A percentile compares a stretch with the other conserved stretches of the same genome.
These are phyloP conservation scores for Trachymyrmex cornetzi DNA, from an alignment of 1,140 invertebrate genomes.

Conservation along the genomic window DNA sequence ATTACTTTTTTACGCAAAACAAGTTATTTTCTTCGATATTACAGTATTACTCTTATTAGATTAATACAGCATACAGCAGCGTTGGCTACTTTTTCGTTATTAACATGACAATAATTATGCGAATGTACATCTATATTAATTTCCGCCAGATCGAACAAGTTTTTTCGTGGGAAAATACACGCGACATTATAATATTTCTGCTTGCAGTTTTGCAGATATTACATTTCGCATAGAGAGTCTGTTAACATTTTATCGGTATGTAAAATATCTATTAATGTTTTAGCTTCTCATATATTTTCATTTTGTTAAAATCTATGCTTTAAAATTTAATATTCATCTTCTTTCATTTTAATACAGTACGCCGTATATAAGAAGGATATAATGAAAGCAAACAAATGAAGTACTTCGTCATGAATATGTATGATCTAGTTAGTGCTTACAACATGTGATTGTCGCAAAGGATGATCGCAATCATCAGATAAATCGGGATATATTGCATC, in stretches of 20 bases:
- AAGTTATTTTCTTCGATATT: conserved; percentile 40
- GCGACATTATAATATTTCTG: conserved; percentile 2
- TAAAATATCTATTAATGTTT: conserved; percentile 20
- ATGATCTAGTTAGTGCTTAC: conserved; percentile 50
- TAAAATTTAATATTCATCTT: conserved; percentile 5
- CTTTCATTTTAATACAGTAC: not conserved
- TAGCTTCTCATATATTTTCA: not conserved
- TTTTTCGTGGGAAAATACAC: not conserved
- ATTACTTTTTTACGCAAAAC: conserved; percentile 67
- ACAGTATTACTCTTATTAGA: conserved; percentile 16
- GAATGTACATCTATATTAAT: not conserved
- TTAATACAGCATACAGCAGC: not conserved
- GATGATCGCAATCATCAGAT: conserved; percentile 50
- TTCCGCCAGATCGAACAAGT: not conserved
- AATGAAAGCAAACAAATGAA: conserved; percentile 51
- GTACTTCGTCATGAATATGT: conserved; percentile 53
- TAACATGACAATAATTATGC: conserved; percentile 9
- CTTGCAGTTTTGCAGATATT: not conserved
- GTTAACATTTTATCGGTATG: conserved; percentile 7
- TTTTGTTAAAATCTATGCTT: not conserved
- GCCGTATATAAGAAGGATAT: conserved; percentile 41
- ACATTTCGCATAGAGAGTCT: not conserved
- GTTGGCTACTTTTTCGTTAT: conserved; percentile 13
- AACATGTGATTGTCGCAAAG: conserved; percentile 47
- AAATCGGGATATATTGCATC: conserved; percentile 58